Evolutionary conservation across 2,888 invertebrate species (phyloP), one percentile per base, ranked within the genome.

Genomic region (Enchytraeus crypticus): DNA sequence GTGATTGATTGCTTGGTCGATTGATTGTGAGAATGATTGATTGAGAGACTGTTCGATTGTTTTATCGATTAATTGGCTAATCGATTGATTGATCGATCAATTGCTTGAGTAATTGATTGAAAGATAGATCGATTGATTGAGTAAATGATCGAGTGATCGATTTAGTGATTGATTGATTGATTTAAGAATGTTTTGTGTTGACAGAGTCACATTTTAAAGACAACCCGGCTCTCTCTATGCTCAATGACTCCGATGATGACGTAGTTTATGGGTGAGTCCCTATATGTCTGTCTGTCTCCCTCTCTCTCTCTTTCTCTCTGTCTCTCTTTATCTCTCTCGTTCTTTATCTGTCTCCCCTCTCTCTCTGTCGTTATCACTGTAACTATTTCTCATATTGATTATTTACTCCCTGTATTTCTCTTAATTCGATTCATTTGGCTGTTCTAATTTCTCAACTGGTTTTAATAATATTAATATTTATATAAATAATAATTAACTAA

Each of bases 201-300:
- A 61, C 83, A 89, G 93, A 93, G 80, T 85, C 89, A 55, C 85
- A 89, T 55, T 90, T 96, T 70, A 95, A 93, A 82, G 96, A 96
- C 82, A 95, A 96, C 82, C 95, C 96, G 53, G 89, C 93, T 14
- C 90, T 96, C 80, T 95, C 95, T 27, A 96, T 97, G 95, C 87
- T 96, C 71, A 96, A 96, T 80, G 96, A 97, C 76, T 95, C 93
- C 0, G 96, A 96, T 75, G 80, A 80, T 69, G 96, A 96, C 79
- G 92, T 95, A 8, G 88, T 93, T 72, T 95, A 93, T 77, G 93
- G 92, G 80, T 81, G 11, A 18, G 14, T 49, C 18, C 49, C 23
- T 49, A 49, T 29, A 26, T 49, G 49, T 49, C 18, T n/a, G 3
- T 45, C 45, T 3, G n/a, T 45, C 5, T 5, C 45, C 5, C 2